A percentile compares a stretch with the other conserved stretches of the same genome.
Conservation (phyloP, 2,113 vertebrate genomes). For the Pandion haliaetus region DNA sequence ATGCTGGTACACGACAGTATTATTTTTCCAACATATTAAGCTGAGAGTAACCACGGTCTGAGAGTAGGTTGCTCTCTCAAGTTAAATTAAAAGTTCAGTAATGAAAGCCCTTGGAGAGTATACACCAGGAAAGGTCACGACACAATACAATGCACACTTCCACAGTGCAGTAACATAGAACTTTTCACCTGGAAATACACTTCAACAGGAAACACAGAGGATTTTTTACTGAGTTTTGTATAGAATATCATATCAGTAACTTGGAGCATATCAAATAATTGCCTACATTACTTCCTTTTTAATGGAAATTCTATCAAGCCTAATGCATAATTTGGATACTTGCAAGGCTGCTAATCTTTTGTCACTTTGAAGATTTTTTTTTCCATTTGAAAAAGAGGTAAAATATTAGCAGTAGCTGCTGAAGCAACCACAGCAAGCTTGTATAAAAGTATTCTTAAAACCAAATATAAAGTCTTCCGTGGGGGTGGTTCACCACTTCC, state of each 20-base stretch:
- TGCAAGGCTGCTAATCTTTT: conserved; percentile 12
- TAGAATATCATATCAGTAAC: background rate
- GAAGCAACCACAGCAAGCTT: conserved; percentile 54
- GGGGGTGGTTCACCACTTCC: conserved; percentile 66
- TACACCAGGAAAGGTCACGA: background rate
- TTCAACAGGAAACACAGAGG: conserved; percentile 23
- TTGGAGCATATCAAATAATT: background rate
- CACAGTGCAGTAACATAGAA: background rate
- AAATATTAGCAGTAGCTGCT: conserved; percentile 40
- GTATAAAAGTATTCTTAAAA: conserved; percentile 49
- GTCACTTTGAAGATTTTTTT: background rate
- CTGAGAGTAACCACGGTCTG: background rate
- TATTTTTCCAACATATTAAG: background rate
- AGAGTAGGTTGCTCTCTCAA: background rate
- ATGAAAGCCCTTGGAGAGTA: background rate
- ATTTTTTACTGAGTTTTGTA: background rate
- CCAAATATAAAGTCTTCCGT: conserved; percentile 65
- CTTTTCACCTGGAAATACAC: conserved; percentile 17
- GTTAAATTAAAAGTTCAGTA: background rate
- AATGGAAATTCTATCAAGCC: background rate
- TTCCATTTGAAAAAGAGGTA: conserved; percentile 46
- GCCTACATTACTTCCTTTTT: conserved; percentile 3
- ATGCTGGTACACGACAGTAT: background rate
- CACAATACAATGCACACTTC: background rate
- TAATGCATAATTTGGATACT: conserved; percentile 10